Conservation (phyloP, 2,888 invertebrate genomes). For the Xestia xanthographa region DNA sequence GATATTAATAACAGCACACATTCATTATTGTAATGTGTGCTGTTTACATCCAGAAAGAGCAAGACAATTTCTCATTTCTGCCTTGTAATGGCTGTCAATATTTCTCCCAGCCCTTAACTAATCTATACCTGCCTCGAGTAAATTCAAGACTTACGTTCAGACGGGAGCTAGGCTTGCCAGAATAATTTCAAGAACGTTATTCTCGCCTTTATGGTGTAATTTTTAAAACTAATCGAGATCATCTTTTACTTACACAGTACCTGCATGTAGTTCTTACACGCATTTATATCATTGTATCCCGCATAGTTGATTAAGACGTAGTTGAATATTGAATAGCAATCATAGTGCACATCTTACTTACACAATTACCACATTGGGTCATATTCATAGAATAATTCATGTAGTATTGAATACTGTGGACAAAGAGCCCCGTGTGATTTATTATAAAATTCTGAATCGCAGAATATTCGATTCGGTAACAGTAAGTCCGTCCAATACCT, state of each 20-base stretch:
- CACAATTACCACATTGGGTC: conserved; percentile 10
- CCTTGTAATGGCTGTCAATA: conserved; percentile 3
- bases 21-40: conserved; percentile 41
- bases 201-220: neutral
- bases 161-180: neutral
- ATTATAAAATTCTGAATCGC: neutral
- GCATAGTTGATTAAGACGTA: conserved; percentile 29
- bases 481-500: conserved; percentile 52
- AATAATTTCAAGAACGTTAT: conserved; percentile 1
- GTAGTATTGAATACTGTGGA: neutral
- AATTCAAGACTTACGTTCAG: neutral
- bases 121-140: neutral
- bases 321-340: conserved; percentile 55
- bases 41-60: conserved; percentile 16
- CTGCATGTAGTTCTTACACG: neutral
- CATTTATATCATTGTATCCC: conserved; percentile 2
- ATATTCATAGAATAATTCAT: conserved; percentile 13
- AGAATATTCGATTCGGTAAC: conserved; percentile 45
- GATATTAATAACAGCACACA: conserved; percentile 50
- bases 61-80: conserved; percentile 21
- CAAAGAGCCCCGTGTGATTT: neutral
- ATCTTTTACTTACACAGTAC: neutral
- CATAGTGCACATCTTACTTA: conserved; percentile 12
- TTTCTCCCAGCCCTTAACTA: conserved; percentile 10
- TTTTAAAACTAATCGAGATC: neutral